A percentile compares a stretch with the other conserved stretches of the same genome.
phyloP scores from a whole-genome alignment of 2,113 vertebrate genomes.

The Cryptomyrus ogoouensis region DNA sequence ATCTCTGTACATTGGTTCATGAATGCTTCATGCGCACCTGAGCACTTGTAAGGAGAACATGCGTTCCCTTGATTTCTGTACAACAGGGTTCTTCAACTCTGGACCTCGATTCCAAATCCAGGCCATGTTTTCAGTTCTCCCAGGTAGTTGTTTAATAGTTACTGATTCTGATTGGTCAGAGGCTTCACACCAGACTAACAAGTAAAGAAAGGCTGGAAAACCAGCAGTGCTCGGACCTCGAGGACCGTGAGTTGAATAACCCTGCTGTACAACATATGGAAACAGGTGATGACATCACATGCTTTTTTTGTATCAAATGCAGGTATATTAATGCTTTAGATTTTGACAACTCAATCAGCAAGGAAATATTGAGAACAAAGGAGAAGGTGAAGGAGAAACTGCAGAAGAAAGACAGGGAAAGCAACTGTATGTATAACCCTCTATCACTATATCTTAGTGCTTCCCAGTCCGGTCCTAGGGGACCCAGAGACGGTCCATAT shows the following conservation, averaged over 20 bases:
- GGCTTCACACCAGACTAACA: too few relatives aligned
- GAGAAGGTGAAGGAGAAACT: constrained; percentile 46
- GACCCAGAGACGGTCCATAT: not conserved
- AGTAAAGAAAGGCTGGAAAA: too few relatives aligned
- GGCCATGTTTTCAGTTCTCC: too few relatives aligned
- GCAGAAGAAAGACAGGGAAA: constrained; percentile 50
- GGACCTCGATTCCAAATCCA: too few relatives aligned
- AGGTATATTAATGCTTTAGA: constrained; percentile 92
- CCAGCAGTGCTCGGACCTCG: too few relatives aligned
- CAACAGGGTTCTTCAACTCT: too few relatives aligned
- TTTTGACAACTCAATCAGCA: constrained; percentile 38
- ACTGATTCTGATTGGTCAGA: too few relatives aligned
- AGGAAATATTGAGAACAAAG: constrained; percentile 53
- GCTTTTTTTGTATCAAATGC: constrained; percentile 1
- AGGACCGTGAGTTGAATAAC: too few relatives aligned
- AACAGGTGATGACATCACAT: not conserved
- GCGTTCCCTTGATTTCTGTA: not conserved
- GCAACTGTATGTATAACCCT: constrained; percentile 70
- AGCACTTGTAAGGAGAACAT: not conserved
- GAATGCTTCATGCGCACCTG: not conserved
- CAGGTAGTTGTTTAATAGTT: too few relatives aligned
- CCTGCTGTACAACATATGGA: not conserved
- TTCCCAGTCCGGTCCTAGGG: not conserved
- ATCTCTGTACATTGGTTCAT: not conserved
- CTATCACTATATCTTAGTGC: not conserved